phyloP scores from a whole-genome alignment of 2,888 invertebrate species.

The Pyralis farinalis region DNA sequence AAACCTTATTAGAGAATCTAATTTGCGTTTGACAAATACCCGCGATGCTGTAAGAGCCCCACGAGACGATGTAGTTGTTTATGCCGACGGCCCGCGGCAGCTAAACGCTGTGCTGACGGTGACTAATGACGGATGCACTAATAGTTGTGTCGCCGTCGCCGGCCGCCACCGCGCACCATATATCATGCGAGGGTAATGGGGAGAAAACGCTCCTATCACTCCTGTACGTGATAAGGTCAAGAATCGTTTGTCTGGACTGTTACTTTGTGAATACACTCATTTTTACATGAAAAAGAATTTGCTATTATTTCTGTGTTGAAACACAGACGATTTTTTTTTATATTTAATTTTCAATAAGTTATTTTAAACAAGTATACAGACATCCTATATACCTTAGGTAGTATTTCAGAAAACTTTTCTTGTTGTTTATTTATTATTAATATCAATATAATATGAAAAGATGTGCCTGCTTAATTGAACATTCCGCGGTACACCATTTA shows the following conservation, averaged over 20 bases:
- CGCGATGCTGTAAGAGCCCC: constrained; percentile 16
- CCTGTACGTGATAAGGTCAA: constrained; percentile 68
- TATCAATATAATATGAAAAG: too few relatives aligned
- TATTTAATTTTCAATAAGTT: too few relatives aligned
- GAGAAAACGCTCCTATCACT: constrained; percentile 67
- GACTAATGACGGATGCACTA: constrained; percentile 82
- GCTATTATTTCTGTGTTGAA: background rate
- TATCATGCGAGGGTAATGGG: constrained; percentile 73
- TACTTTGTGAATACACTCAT: constrained; percentile 22
- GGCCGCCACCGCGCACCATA: constrained; percentile 50
- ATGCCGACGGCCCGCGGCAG: constrained; percentile 44
- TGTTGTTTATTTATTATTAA: too few relatives aligned
- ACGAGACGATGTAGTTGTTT: constrained; percentile 50
- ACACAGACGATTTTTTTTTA: too few relatives aligned
- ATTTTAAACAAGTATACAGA: too few relatives aligned
- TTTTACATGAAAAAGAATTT: background rate
- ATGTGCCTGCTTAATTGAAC: too few relatives aligned
- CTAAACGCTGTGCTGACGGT: constrained; percentile 68
- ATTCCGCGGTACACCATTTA: too few relatives aligned
- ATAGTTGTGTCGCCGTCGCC: constrained; percentile 74
- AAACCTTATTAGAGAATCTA: background rate
- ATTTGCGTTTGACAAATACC: background rate
- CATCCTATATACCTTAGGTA: too few relatives aligned
- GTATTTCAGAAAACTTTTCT: too few relatives aligned
- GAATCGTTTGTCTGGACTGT: constrained; percentile 56